Conservation (phyloP, 2,888 invertebrate species). For the Endotricha flammealis region DNA sequence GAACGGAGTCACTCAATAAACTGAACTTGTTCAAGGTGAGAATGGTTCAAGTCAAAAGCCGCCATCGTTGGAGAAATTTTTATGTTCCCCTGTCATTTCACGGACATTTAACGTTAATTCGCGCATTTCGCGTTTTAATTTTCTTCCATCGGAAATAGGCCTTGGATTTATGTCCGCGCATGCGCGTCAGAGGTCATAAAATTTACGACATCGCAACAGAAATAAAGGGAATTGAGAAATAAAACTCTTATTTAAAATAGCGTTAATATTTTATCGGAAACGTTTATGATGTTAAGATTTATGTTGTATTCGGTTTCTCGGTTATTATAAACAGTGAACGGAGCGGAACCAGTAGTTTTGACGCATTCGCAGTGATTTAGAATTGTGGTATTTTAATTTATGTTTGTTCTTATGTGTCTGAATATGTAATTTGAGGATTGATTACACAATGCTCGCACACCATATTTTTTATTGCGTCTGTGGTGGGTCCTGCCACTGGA, state of each 20-base stretch:
- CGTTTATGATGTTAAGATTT: constrained; percentile 52
- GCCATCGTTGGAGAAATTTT: constrained; percentile 61
- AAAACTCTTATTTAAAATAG: constrained; percentile 56
- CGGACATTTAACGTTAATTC: constrained; percentile 68
- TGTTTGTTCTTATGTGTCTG: too few relatives aligned
- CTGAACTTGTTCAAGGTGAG: constrained; percentile 57
- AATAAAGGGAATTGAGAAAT: constrained; percentile 51
- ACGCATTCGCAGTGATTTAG: background rate
- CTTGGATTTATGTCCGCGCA: constrained; percentile 46
- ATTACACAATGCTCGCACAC: too few relatives aligned
- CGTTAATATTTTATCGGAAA: constrained; percentile 45
- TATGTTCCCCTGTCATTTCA: constrained; percentile 70
- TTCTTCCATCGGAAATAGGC: constrained; percentile 43
- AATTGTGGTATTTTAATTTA: too few relatives aligned
- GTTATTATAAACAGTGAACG: constrained; percentile 46
- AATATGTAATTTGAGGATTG: too few relatives aligned
- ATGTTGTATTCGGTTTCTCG: constrained; percentile 43
- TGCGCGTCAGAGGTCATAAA: constrained; percentile 44
- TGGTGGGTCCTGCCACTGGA: too few relatives aligned
- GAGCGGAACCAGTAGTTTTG: constrained; percentile 23
- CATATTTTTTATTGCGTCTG: too few relatives aligned
- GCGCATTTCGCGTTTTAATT: constrained; percentile 57
- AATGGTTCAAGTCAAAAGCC: constrained; percentile 51
- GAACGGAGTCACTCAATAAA: constrained; percentile 54
- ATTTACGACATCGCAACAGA: constrained; percentile 48